Evolutionary conservation across 1,140 invertebrate genomes (phyloP).

Genomic region (Eurosta solidaginis): DNA sequence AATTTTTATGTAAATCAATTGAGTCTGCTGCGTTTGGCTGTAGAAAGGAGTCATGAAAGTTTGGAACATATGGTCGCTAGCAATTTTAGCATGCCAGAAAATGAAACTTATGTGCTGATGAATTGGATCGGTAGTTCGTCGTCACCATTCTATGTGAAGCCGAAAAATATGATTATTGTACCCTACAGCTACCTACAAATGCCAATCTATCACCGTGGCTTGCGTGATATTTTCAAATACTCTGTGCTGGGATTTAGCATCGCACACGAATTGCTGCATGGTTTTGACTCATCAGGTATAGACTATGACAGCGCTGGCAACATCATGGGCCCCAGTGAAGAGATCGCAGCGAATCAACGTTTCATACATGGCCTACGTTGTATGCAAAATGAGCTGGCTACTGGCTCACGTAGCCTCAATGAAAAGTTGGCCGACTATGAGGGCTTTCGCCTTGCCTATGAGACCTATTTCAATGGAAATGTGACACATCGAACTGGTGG

Average conservation of each 20-base stretch:
- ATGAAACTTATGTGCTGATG: conserved; percentile 40
- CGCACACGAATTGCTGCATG: conserved; percentile 51
- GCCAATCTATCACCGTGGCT: conserved; percentile 49
- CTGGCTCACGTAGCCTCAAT: conserved; percentile 48
- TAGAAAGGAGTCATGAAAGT: conserved; percentile 44
- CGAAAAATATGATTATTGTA: conserved; percentile 48
- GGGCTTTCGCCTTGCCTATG: conserved; percentile 48
- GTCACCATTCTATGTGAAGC: conserved; percentile 49
- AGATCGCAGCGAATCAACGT: conserved; percentile 45
- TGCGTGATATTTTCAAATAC: conserved; percentile 46
- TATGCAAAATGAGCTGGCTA: conserved; percentile 50
- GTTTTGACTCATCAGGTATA: conserved; percentile 51
- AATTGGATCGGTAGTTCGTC: conserved; percentile 46
- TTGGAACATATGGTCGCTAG: conserved; percentile 18
- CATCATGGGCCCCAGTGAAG: conserved; percentile 53
- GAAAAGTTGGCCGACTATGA: conserved; percentile 54
- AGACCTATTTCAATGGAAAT: conserved; percentile 44
- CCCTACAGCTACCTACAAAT: conserved; percentile 49
- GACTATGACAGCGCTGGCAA: conserved; percentile 50
- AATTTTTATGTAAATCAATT: conserved; percentile 54
- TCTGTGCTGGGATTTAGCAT: conserved; percentile 49
- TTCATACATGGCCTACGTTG: conserved; percentile 46
- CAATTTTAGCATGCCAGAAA: neutral
- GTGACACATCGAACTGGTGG: neutral
- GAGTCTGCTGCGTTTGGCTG: conserved; percentile 42